phyloP scores from a whole-genome alignment of 2,113 vertebrate species.

The Phalacrocorax brasilianus region DNA sequence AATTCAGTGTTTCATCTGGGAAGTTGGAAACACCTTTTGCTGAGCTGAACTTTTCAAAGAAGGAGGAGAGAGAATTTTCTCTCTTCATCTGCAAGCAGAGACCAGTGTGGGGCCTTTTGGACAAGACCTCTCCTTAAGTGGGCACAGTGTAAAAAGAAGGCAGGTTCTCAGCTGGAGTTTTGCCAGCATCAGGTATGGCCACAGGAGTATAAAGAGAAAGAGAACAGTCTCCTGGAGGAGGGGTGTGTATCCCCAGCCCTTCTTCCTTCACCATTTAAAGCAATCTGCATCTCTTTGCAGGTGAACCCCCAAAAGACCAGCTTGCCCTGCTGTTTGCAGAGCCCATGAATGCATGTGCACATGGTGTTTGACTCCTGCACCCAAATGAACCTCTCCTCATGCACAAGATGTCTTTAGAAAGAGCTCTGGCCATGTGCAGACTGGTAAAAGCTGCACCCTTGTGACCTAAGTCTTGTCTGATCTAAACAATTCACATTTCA shows the following conservation, averaged over 20 bases:
- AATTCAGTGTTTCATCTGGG: neutral
- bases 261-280: neutral
- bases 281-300: neutral
- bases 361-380: neutral
- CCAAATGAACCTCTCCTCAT: neutral
- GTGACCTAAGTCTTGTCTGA: constrained; percentile 3
- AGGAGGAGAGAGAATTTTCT: neutral
- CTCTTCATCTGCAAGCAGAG: neutral
- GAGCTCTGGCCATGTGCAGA: neutral
- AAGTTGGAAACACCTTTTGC: neutral
- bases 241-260: neutral
- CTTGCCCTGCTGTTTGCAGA: neutral
- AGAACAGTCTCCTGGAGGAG: neutral
- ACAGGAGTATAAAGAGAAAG: neutral
- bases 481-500: constrained; percentile 47
- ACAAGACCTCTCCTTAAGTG: neutral
- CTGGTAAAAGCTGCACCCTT: constrained; percentile 2
- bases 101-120: neutral
- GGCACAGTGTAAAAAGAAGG: neutral
- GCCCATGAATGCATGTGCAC: neutral
- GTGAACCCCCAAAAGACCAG: neutral
- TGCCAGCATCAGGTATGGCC: neutral
- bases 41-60: neutral
- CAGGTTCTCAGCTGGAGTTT: neutral
- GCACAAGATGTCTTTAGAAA: neutral